A percentile compares a stretch with the other conserved stretches of the same genome.
phyloP scores from a whole-genome alignment of 2,113 vertebrate species.

The Redunca redunca region DNA sequence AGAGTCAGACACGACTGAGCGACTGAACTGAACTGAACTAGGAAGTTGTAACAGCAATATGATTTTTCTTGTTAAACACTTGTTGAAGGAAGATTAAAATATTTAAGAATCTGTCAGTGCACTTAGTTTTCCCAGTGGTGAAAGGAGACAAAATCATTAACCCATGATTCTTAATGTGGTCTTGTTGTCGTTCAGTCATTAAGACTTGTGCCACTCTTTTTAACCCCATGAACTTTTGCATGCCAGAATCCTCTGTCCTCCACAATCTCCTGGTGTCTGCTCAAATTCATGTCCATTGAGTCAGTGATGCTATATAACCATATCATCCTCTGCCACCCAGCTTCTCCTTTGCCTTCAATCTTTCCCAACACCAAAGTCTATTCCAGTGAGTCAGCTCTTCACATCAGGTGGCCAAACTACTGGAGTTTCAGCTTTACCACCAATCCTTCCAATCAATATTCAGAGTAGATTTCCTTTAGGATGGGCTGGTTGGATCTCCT shows the following conservation, averaged over 20 bases:
- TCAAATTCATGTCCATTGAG: background rate
- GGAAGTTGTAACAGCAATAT: background rate
- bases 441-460: background rate
- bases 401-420: background rate
- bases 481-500: background rate
- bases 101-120: background rate
- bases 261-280: background rate
- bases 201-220: background rate
- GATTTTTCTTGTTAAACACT: background rate
- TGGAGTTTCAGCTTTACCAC: background rate
- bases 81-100: background rate
- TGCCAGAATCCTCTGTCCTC: background rate
- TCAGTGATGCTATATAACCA: background rate
- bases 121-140: background rate
- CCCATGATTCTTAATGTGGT: background rate
- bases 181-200: background rate
- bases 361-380: background rate
- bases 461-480: background rate
- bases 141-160: background rate
- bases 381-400: background rate
- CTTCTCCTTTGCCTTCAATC: background rate
- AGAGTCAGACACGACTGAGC: too few species aligned
- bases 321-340: background rate
- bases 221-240: background rate
- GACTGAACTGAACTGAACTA: too few species aligned